phyloP scores from a whole-genome alignment of 2,888 invertebrate species.

The Drosophila incognita region DNA sequence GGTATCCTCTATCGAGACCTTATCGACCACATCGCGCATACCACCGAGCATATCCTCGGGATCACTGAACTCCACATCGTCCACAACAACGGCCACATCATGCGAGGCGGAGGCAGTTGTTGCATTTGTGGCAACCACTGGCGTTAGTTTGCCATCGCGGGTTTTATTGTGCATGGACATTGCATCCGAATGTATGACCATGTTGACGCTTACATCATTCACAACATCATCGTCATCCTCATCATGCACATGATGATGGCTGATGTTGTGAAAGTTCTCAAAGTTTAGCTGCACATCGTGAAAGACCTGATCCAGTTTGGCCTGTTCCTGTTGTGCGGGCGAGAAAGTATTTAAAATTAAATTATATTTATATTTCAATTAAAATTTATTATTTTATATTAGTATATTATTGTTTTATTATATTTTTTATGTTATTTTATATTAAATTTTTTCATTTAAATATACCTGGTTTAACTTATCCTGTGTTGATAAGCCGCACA shows the following conservation, averaged over 20 bases:
- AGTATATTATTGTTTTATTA: background rate
- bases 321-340: conserved; percentile 63
- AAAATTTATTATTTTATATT: background rate
- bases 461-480: conserved; percentile 54
- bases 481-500: conserved; percentile 62
- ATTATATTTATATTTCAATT: background rate
- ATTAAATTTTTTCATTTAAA: background rate
- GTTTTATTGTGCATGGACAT: conserved; percentile 50
- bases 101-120: conserved; percentile 23
- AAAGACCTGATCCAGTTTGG: conserved; percentile 77
- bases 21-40: conserved; percentile 91
- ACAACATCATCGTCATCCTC: conserved; percentile 49
- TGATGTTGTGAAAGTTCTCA: conserved; percentile 75
- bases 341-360: background rate
- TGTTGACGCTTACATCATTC: conserved; percentile 63
- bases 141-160: conserved; percentile 42
- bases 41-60: conserved; percentile 95
- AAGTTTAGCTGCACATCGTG: conserved; percentile 83
- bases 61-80: conserved; percentile 91
- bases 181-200: conserved; percentile 63
- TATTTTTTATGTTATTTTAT: background rate
- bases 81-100: conserved; percentile 57
- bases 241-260: conserved; percentile 36
- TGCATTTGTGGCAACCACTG: conserved; percentile 38
- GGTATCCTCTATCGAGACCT: conserved; percentile 85